Evolutionary conservation across 2,113 vertebrate species (phyloP).

Genomic region (Trichomycterus rosablanca): DNA sequence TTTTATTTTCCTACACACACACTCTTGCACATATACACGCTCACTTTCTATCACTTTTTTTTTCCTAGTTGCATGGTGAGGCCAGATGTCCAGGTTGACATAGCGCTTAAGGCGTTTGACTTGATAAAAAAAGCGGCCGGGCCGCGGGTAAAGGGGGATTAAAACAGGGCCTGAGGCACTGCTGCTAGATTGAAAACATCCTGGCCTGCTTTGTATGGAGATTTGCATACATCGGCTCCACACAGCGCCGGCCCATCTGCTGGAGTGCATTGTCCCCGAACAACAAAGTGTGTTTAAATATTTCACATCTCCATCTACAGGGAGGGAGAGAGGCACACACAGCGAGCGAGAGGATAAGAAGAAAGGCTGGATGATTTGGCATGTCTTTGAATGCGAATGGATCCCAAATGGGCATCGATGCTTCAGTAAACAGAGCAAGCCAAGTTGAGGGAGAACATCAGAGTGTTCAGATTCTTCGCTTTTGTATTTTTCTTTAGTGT

Average conservation of each 20-base stretch:
- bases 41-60: conserved; percentile 32
- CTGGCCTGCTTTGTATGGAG: conserved; percentile 88
- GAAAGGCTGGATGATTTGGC: conserved; percentile 66
- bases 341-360: conserved; percentile 43
- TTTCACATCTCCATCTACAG: conserved; percentile 75
- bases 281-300: conserved; percentile 87
- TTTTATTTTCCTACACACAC: conserved; percentile 40
- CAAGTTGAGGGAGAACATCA: conserved; percentile 56
- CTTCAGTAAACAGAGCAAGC: conserved; percentile 68
- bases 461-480: conserved; percentile 64
- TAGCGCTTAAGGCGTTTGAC: conserved; percentile 91
- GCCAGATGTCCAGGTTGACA: conserved; percentile 97
- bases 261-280: conserved; percentile 78
- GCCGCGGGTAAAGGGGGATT: conserved; percentile 86
- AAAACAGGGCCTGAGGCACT: conserved; percentile 91
- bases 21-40: conserved; percentile 20
- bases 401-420: conserved; percentile 72
- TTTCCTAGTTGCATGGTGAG: conserved; percentile 49
- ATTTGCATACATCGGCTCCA: conserved; percentile 83
- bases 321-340: conserved; percentile 56
- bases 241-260: conserved; percentile 88
- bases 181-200: conserved; percentile 90
- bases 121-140: conserved; percentile 89
- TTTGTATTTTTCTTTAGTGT: conserved; percentile 12
- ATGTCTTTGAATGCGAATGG: conserved; percentile 69